These are phyloP conservation scores for Apostichopus japonicus DNA, from an alignment of 35 echinoderm and acorn worm species.

Conservation along the genomic window DNA sequence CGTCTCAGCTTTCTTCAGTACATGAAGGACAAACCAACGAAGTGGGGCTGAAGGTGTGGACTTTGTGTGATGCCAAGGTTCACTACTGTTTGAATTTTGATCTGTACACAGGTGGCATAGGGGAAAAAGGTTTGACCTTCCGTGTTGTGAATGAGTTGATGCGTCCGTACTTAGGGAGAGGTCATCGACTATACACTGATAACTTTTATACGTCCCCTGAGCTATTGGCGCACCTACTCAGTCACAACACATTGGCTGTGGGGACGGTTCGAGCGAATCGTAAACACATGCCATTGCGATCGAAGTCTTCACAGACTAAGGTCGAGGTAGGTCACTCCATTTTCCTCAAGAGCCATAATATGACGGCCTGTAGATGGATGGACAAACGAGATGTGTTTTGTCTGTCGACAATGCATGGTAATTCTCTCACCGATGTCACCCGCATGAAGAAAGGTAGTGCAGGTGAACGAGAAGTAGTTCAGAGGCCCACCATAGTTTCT, in stretches of 20 bases:
- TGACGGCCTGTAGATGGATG: slow-evolving; percentile 45
- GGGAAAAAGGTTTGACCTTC: slow-evolving; percentile 34
- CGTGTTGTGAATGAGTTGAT: slow-evolving; percentile 46
- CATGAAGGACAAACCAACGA: slow-evolving; percentile 38
- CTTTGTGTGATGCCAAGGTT: slow-evolving; percentile 13
- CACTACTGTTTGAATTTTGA: slow-evolving; percentile 19
- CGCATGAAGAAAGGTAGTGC: neutral
- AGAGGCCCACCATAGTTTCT: neutral
- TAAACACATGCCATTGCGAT: neutral
- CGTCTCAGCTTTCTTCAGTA: slow-evolving; percentile 19
- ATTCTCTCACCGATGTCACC: neutral
- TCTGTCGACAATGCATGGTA: slow-evolving; percentile 42
- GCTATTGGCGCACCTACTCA: slow-evolving; percentile 2
- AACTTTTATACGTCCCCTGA: slow-evolving; percentile 35
- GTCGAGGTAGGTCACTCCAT: neutral
- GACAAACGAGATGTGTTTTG: slow-evolving; percentile 44
- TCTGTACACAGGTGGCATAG: slow-evolving; percentile 38
- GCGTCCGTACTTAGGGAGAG: slow-evolving; percentile 5
- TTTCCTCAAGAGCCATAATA: slow-evolving; percentile 10
- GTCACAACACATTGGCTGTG: slow-evolving; percentile 45
- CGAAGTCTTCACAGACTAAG: neutral
- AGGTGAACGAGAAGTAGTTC: neutral
- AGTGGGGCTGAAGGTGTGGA: slow-evolving; percentile 33
- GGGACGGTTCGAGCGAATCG: slow-evolving; percentile 36
- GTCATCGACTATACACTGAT: slow-evolving; percentile 35